phyloP scores from a whole-genome alignment of 2,888 invertebrate species.

The Tortrix viridana region DNA sequence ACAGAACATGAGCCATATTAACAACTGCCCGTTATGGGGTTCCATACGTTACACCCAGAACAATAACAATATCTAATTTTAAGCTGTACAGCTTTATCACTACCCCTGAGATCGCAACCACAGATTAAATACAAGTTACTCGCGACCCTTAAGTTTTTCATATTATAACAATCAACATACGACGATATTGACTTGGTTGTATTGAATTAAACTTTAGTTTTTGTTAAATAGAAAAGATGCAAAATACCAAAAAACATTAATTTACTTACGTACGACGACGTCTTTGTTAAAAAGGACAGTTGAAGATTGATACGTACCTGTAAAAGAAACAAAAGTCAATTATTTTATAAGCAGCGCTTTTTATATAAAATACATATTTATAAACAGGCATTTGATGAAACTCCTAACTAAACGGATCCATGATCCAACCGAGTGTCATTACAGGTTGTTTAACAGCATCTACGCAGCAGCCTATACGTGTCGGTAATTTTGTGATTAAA shows the following conservation, averaged over 20 bases:
- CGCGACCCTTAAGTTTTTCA: no score
- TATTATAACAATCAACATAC: no score
- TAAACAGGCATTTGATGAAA: no score
- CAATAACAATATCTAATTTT: slow-evolving; percentile 68
- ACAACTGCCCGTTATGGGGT: slow-evolving; percentile 74
- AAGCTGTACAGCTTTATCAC: slow-evolving; percentile 13
- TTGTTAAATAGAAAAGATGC: slow-evolving; percentile 42
- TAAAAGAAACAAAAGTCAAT: slow-evolving; percentile 38
- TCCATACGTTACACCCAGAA: slow-evolving; percentile 66
- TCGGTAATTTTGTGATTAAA: background rate
- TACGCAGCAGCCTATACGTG: no score
- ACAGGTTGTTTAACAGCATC: no score
- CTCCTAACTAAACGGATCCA: no score
- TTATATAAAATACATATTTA: no score
- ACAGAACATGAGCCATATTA: slow-evolving; percentile 72
- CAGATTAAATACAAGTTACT: no score
- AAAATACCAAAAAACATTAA: slow-evolving; percentile 44
- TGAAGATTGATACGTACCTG: slow-evolving; percentile 45
- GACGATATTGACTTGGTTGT: no score
- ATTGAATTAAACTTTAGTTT: background rate
- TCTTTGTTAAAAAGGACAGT: background rate
- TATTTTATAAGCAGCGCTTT: background rate
- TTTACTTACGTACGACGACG: slow-evolving; percentile 43
- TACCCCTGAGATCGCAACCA: no score
- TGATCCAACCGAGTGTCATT: no score